A percentile compares a stretch with the other conserved stretches of the same genome.
phyloP scores from a whole-genome alignment of 2,888 invertebrate species.

The Caenorhabditis virilis region DNA sequence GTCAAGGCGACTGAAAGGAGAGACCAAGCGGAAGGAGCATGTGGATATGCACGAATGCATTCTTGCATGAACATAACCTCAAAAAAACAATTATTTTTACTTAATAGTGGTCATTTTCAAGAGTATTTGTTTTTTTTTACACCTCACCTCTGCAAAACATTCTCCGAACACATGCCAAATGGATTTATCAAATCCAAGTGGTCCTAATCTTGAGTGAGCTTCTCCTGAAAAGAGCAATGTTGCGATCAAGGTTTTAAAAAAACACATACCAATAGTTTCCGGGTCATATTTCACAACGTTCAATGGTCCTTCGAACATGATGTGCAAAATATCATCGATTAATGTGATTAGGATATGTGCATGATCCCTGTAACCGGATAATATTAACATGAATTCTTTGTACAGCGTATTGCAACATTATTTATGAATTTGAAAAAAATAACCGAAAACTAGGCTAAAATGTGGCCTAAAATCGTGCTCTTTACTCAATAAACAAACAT shows the following conservation, averaged over 20 bases:
- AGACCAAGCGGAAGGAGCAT: slow-evolving; percentile 62
- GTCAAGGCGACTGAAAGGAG: slow-evolving; percentile 54
- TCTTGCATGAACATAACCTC: slow-evolving; percentile 63
- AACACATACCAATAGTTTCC: slow-evolving; percentile 46
- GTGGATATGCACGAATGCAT: slow-evolving; percentile 62
- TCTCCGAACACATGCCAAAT: slow-evolving; percentile 60
- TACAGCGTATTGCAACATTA: too few relatives aligned
- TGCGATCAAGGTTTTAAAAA: neutral
- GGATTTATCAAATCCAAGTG: slow-evolving; percentile 57
- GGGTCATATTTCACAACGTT: slow-evolving; percentile 50
- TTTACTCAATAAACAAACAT: too few relatives aligned
- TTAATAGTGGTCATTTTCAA: too few relatives aligned
- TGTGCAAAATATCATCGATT: slow-evolving; percentile 49
- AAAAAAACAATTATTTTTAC: slow-evolving; percentile 17
- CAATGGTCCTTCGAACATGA: slow-evolving; percentile 40
- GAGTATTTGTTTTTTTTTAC: too few relatives aligned
- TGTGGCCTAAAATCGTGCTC: too few relatives aligned
- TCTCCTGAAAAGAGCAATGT: slow-evolving; percentile 27
- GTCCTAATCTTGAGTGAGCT: slow-evolving; percentile 45
- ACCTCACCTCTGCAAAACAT: slow-evolving; percentile 58
- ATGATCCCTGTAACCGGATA: slow-evolving; percentile 47
- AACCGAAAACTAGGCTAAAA: too few relatives aligned
- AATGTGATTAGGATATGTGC: slow-evolving; percentile 61
- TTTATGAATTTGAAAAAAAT: too few relatives aligned
- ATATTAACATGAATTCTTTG: too few relatives aligned